Evolutionary conservation across 2,113 vertebrate species (phyloP).

Genomic region (Donacobius atricapilla): DNA sequence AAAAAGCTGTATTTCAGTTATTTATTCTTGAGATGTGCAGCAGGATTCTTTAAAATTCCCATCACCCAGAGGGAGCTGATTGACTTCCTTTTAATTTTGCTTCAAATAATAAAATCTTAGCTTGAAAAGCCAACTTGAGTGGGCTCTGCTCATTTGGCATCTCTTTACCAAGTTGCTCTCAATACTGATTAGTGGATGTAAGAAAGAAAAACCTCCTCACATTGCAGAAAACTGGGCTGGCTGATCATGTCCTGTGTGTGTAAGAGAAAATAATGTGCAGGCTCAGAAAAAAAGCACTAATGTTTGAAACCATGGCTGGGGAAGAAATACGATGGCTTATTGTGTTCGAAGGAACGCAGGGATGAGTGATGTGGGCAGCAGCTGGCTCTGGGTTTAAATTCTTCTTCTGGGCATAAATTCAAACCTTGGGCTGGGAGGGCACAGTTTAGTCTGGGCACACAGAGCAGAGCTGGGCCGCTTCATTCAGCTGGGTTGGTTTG

Average conservation of each 20-base stretch:
- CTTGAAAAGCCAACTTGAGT: background rate
- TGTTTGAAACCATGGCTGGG: background rate
- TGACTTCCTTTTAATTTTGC: background rate
- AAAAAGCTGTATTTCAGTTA: background rate
- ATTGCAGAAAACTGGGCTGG: background rate
- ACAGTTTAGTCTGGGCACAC: background rate
- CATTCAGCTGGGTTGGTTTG: background rate
- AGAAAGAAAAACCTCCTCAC: background rate
- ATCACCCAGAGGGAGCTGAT: background rate
- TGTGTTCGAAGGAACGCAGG: background rate
- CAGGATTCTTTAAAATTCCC: background rate
- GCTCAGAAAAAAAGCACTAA: background rate
- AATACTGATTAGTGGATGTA: background rate
- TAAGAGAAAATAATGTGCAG: background rate
- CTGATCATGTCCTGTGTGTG: background rate
- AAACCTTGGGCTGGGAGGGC: background rate
- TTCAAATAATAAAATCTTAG: background rate
- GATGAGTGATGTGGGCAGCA: background rate
- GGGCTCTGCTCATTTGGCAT: background rate
- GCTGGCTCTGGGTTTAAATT: background rate
- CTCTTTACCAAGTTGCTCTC: background rate
- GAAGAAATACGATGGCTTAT: background rate
- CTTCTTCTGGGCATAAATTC: too few species aligned
- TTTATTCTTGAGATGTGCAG: background rate
- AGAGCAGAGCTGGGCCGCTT: background rate